phyloP scores from a whole-genome alignment of 64 coral and sea anemone species.

The Actinia equina region DNA sequence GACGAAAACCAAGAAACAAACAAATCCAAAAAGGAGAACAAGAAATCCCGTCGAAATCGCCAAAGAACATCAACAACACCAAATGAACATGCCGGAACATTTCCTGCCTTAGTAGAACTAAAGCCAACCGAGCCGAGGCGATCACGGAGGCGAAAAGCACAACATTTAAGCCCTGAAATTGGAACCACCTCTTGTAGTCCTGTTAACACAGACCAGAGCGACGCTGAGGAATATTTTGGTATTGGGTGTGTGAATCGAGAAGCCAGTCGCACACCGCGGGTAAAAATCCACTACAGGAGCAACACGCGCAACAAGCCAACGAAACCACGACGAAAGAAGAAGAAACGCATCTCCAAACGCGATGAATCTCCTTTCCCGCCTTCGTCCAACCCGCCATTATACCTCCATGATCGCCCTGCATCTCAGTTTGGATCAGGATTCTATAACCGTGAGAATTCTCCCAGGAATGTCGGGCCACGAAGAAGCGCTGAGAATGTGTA shows the following conservation, averaged over 20 bases:
- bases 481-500: neutral
- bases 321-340: conserved; percentile 27
- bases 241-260: conserved; percentile 21
- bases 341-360: conserved; percentile 3
- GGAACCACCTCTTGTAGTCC: neutral
- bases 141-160: conserved; percentile 15
- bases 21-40: neutral
- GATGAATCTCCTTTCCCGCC: neutral
- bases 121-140: conserved; percentile 5
- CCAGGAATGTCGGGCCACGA: neutral
- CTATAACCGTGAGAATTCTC: neutral
- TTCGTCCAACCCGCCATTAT: neutral
- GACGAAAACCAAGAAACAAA: neutral
- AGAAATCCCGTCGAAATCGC: neutral
- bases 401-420: neutral
- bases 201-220: conserved; percentile 33
- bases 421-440: neutral
- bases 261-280: neutral
- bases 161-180: conserved; percentile 5
- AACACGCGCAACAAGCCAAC: neutral
- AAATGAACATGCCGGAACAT: conserved; percentile 15
- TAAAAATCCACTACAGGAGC: neutral
- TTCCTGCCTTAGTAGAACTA: conserved; percentile 38
- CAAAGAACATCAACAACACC: neutral
- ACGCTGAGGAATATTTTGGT: conserved; percentile 9